Conservation (phyloP, 2,797 vertebrate genomes). For the Sciurus carolinensis region DNA sequence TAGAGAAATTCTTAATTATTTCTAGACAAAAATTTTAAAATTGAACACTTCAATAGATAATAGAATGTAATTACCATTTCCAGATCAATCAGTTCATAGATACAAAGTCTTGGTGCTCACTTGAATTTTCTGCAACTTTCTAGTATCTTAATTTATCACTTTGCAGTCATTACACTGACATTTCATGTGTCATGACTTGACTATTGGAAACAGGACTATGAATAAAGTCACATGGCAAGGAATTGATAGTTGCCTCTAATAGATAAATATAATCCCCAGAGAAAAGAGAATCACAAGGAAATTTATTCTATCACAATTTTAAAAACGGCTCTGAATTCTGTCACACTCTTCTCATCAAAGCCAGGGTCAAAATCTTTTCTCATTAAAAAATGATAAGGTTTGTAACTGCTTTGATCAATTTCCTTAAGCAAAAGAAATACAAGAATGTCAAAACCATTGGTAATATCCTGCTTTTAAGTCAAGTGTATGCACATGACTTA, state of each 20-base stretch:
- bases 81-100: not conserved
- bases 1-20: not conserved
- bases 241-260: not conserved
- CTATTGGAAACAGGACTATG: no score
- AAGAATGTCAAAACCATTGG: not conserved
- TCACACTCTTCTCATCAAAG: not conserved
- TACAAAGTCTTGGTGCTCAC: no score
- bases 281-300: not conserved
- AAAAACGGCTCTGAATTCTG: not conserved
- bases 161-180: not conserved
- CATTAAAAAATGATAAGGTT: not conserved
- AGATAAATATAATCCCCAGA: not conserved
- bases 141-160: not conserved
- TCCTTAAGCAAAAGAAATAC: not conserved
- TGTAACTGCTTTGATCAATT: not conserved
- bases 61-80: not conserved
- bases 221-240: not conserved
- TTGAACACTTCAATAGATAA: not conserved
- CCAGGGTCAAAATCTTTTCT: not conserved
- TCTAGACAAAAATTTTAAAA: not conserved
- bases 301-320: not conserved
- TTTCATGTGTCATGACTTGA: not conserved
- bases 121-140: not conserved
- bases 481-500: not conserved
- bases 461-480: not conserved